A percentile compares a stretch with the other conserved stretches of the same genome.
Conservation (phyloP, 2,888 invertebrate species). For the Zeuzera pyrina region DNA sequence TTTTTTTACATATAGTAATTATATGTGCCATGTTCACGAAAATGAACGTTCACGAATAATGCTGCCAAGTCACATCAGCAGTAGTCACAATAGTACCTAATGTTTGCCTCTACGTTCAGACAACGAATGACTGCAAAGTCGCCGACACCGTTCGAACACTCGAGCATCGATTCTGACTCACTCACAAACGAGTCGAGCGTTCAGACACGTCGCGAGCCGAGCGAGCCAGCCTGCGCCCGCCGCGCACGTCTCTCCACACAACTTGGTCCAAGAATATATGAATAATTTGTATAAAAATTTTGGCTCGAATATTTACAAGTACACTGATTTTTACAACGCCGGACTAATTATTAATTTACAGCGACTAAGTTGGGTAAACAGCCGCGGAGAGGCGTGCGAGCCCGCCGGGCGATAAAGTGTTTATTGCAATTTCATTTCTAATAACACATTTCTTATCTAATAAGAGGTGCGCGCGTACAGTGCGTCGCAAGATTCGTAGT, state of each 20-base stretch:
- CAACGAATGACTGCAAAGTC: conserved; percentile 29
- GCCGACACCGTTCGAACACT: neutral
- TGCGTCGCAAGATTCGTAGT: conserved; percentile 35
- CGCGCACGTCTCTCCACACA: conserved; percentile 29
- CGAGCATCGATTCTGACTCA: conserved; percentile 11
- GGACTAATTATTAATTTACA: conserved; percentile 57
- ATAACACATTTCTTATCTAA: conserved; percentile 69
- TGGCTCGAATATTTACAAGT: conserved; percentile 68
- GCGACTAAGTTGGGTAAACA: conserved; percentile 47
- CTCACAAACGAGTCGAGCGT: neutral
- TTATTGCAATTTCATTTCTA: conserved; percentile 59
- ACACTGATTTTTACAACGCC: conserved; percentile 61
- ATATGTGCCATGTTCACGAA: conserved; percentile 65
- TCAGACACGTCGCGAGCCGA: neutral
- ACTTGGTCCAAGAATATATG: conserved; percentile 60
- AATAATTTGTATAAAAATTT: conserved; percentile 70
- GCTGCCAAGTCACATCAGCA: conserved; percentile 56
- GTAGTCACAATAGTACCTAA: conserved; percentile 60
- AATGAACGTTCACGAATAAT: conserved; percentile 64
- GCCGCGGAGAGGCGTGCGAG: conserved; percentile 28
- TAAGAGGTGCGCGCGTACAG: conserved; percentile 52
- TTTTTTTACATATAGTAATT: conserved; percentile 70
- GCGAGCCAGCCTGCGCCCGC: conserved; percentile 12
- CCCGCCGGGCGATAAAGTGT: conserved; percentile 17
- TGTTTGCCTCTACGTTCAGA: conserved; percentile 60